phyloP scores from a whole-genome alignment of 2,797 vertebrate species.

The Macropus fuliginosus region DNA sequence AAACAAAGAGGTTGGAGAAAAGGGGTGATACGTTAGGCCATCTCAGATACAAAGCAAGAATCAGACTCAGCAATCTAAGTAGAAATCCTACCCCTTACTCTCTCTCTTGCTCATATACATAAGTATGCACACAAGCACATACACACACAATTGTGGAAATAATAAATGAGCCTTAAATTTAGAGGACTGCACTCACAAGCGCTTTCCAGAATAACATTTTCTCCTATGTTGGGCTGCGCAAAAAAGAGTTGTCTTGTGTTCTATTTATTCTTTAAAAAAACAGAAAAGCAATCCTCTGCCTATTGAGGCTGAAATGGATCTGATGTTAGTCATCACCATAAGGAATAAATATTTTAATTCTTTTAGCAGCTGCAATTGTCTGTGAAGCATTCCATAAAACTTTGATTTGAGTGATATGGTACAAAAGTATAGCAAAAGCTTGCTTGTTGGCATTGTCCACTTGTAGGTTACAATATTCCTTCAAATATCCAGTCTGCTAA shows the following conservation, averaged over 20 bases:
- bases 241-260: neutral
- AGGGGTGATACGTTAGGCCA: neutral
- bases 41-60: neutral
- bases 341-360: conserved; percentile 3
- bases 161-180: neutral
- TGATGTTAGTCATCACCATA: neutral
- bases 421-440: neutral
- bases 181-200: neutral
- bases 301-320: neutral
- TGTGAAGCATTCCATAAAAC: neutral
- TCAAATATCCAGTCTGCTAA: neutral
- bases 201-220: neutral
- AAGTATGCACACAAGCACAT: neutral
- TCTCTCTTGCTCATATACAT: neutral
- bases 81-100: neutral
- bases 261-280: neutral
- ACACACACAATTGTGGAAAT: neutral
- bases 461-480: neutral
- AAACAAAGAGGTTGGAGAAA: neutral
- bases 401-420: neutral
- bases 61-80: neutral
- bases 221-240: neutral
- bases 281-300: neutral
- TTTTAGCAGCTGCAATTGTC: neutral
- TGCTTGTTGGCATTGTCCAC: neutral